These are phyloP conservation scores for Graphium colonna DNA, from an alignment of 2,888 invertebrate genomes.

Conservation along the genomic window DNA sequence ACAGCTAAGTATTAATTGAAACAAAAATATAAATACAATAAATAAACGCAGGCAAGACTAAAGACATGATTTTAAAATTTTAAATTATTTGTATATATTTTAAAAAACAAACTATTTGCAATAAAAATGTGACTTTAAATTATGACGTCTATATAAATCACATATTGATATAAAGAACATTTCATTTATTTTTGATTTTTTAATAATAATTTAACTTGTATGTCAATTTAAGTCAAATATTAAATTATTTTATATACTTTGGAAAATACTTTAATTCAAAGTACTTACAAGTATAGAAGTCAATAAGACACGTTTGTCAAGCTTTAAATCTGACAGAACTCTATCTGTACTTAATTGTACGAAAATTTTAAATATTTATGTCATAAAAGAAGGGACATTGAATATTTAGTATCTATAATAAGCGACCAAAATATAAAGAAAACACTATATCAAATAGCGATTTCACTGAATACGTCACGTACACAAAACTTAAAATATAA, in stretches of 20 bases:
- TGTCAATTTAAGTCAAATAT: neutral
- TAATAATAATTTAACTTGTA: neutral
- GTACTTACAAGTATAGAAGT: neutral
- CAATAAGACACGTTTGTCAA: neutral
- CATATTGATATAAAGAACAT: neutral
- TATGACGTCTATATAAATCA: conserved; percentile 6
- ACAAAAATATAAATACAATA: conserved; percentile 40
- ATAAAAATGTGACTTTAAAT: conserved; percentile 15
- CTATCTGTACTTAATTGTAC: conserved; percentile 15
- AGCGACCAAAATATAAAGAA: conserved; percentile 5
- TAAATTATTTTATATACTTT: neutral
- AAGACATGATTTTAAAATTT: conserved; percentile 50
- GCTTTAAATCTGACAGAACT: neutral
- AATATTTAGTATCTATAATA: neutral
- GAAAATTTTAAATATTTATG: neutral
- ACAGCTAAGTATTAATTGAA: conserved; percentile 17
- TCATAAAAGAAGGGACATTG: neutral
- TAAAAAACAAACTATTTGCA: conserved; percentile 32
- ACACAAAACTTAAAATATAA: conserved; percentile 21
- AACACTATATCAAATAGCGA: conserved; percentile 12
- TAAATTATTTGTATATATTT: conserved; percentile 43
- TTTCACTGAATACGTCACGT: conserved; percentile 20
- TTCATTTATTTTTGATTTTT: neutral
- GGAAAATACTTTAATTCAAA: neutral
- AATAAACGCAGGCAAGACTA: conserved; percentile 61